phyloP scores from a whole-genome alignment of 2,797 vertebrate species.

The Spinus olivaceus region DNA sequence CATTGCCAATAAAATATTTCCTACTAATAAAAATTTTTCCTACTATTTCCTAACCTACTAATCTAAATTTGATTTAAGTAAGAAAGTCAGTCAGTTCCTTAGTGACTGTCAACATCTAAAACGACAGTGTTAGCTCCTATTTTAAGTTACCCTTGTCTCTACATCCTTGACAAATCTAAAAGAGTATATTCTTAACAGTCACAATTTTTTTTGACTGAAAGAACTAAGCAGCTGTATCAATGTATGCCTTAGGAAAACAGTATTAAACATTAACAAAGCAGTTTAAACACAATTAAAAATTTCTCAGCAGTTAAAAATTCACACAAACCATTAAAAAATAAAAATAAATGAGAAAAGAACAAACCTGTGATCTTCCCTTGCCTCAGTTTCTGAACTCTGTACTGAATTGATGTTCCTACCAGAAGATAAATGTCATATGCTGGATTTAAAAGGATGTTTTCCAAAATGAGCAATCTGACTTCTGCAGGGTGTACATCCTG shows the following conservation, averaged over 20 bases:
- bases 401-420: constrained; percentile 87
- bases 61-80: not conserved
- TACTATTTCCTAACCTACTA: not conserved
- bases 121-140: not conserved
- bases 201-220: not conserved
- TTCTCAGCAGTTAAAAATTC: not conserved
- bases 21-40: not conserved
- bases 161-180: not conserved
- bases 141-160: not conserved
- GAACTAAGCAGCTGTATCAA: not conserved
- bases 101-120: not conserved
- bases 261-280: not conserved
- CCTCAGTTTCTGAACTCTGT: constrained; percentile 92
- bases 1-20: not conserved
- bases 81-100: not conserved
- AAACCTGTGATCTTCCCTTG: constrained; percentile 92
- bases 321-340: not conserved
- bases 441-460: constrained; percentile 94
- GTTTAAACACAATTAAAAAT: not conserved
- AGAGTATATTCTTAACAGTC: not conserved
- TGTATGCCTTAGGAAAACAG: not conserved
- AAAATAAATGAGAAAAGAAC: not conserved
- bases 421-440: constrained; percentile 88
- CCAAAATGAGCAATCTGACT: constrained; percentile 91
- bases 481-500: constrained; percentile 92